A percentile compares a stretch with the other conserved stretches of the same genome.
Conservation (phyloP, 2,113 vertebrate species). For the Melozone crissalis region DNA sequence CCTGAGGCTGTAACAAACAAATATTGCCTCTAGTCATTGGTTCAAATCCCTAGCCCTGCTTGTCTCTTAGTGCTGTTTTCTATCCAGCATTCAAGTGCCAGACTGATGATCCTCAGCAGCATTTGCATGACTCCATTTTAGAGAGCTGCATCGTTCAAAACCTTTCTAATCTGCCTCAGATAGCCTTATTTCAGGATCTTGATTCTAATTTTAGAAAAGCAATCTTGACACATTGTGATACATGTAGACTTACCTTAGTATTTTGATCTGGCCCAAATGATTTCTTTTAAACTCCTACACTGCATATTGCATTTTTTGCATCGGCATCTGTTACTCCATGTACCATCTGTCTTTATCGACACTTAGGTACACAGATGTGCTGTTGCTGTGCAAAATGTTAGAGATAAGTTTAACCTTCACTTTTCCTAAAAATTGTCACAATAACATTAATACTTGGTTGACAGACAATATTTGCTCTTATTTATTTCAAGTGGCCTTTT, state of each 20-base stretch:
- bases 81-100: not conserved
- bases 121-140: not conserved
- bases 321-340: conserved; percentile 20
- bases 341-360: conserved; percentile 50
- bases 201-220: conserved; percentile 10
- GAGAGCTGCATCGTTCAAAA: not conserved
- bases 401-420: not conserved
- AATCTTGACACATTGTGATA: not conserved
- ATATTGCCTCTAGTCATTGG: not conserved
- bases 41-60: not conserved
- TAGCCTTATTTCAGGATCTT: not conserved
- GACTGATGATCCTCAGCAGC: not conserved
- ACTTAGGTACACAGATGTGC: conserved; percentile 30
- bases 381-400: conserved; percentile 20
- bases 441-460: not conserved
- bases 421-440: not conserved
- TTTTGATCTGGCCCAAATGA: conserved; percentile 38
- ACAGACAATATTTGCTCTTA: not conserved
- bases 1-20: not conserved
- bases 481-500: not conserved
- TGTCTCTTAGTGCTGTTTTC: not conserved
- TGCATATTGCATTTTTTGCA: conserved; percentile 24
- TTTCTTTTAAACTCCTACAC: conserved; percentile 33
- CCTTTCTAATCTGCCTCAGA: not conserved
- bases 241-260: not conserved